Evolutionary conservation across 1,140 invertebrate genomes (phyloP), one percentile per base, ranked within the genome.

Genomic region (Coenobita brevimanus): DNA sequence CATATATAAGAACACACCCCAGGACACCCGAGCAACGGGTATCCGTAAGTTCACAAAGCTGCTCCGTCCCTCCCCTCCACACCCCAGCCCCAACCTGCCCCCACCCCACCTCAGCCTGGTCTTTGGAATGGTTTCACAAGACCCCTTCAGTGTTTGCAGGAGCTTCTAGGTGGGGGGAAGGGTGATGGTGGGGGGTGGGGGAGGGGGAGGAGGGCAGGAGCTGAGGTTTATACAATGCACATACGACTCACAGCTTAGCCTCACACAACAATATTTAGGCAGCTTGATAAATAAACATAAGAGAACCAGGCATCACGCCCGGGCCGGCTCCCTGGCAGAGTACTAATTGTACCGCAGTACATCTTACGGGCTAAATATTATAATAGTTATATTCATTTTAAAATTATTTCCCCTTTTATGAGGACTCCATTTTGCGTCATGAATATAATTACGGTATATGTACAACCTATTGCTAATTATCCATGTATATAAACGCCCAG

Each of bases 261-360:
- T 87, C 85, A 87, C 85, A 87, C 71, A 80, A 80, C 76, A 79
- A 87, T 71, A 87, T 54, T 87, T 87, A 87, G 85, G 85, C 85
- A 87, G 85, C 78, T 80, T 80, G 67, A 86, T 69, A 73, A 80
- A 71, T 80, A 87, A 79, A 87, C 62, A 62, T 71, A 69, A 57
- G 38, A 43, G 67, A 81, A 41, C 76, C 78, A 57, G 67, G 27
- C 57, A 71, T 86, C 54, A 54, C 60, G 60, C 50, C 46, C 46
- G 33, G 27, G 57, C 41, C 64, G 33, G 76, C n/a, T 71, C 60
- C 69, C 82, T 46, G 54, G 38, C 71, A 78, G 46, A 85, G 75
- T 85, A 71, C 73, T 73, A 86, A 50, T 36, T 79, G 46, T 73
- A 46, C 64, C 85, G 36, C 60, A 64, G 50, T 80, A 87, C 85